phyloP scores from a whole-genome alignment of 2,113 vertebrate genomes.

The Aix galericulata region DNA sequence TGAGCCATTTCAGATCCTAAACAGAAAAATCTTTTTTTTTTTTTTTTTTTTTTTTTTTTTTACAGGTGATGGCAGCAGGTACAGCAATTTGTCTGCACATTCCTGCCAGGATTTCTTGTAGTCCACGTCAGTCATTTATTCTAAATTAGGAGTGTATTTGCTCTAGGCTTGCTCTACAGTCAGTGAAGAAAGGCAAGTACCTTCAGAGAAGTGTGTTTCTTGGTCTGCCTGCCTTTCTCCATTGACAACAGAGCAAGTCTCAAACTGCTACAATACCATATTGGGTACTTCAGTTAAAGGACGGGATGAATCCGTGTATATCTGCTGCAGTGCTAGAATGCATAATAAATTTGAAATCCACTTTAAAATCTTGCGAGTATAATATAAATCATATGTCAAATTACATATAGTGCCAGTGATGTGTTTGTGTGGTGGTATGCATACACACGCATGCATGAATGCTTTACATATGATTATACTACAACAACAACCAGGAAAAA shows the following conservation, averaged over 20 bases:
- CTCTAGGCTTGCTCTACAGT: neutral
- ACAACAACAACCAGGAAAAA: neutral
- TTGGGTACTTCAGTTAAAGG: neutral
- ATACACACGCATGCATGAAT: neutral
- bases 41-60: neutral
- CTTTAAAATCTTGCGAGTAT: neutral
- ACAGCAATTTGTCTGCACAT: accelerated
- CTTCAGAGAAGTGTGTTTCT: neutral
- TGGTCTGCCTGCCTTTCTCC: neutral
- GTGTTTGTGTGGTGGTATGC: neutral
- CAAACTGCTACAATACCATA: neutral
- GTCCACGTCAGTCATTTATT: neutral
- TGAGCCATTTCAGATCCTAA: neutral
- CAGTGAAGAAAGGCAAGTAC: neutral
- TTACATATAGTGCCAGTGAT: neutral
- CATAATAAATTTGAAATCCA: neutral
- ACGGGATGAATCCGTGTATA: neutral
- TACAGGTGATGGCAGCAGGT: neutral
- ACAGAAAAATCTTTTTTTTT: neutral
- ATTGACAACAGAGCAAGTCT: neutral
- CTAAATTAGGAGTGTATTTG: neutral
- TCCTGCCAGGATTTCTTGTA: neutral
- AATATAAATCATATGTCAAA: neutral
- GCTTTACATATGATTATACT: neutral
- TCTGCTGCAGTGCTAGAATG: neutral